Evolutionary conservation across 2,888 invertebrate genomes (phyloP), one percentile per base, ranked within the genome.

Genomic region (Drosophila greeni): DNA sequence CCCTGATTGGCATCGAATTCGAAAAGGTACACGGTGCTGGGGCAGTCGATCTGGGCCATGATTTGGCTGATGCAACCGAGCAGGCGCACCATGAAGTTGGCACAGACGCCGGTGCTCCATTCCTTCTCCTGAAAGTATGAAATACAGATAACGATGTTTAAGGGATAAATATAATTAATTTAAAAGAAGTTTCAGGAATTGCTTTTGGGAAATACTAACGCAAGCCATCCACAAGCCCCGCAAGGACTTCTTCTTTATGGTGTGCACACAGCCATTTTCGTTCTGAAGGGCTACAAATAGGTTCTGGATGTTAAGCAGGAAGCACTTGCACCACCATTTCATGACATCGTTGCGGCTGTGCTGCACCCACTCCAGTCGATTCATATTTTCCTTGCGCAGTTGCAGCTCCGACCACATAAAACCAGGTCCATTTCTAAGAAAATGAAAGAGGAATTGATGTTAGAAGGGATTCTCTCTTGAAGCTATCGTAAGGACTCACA

Each of bases 301-400:
- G 6, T 47, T 49, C 2, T 76, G 31, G 5, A 74, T 59, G 23
- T 62, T 76, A 2, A 67, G 43, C 8, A 80, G 26, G 6, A 71
- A 82, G 23, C 59, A 65, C 18, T 69, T 65, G 5, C 36, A 43
- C 79, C 79, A 80, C 84, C 76, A 80, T n/a, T 65, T 62, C 4
- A 79, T 40, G 2, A 31, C 52, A 2, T 74, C 69, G 2, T 31
- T 33, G 1, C 40, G 52, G 18, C 66, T 56, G 39, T 82, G 64
- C 0, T 3, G 8, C 1, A 18, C 0, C 76, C 72, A 84, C 23
- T 80, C 70, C 2, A 1, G 0, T 1, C 47, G 57, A 6, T 2
- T 79, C 79, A 80, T 80, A 5, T 45, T 47, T 8, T 52, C 43
- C 18, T 11, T 9, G 1, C 79, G 74, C 18, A 74, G 0, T 16